These are phyloP conservation scores for Takifugu flavidus DNA, from an alignment of 2,113 vertebrate species.

Conservation along the genomic window DNA sequence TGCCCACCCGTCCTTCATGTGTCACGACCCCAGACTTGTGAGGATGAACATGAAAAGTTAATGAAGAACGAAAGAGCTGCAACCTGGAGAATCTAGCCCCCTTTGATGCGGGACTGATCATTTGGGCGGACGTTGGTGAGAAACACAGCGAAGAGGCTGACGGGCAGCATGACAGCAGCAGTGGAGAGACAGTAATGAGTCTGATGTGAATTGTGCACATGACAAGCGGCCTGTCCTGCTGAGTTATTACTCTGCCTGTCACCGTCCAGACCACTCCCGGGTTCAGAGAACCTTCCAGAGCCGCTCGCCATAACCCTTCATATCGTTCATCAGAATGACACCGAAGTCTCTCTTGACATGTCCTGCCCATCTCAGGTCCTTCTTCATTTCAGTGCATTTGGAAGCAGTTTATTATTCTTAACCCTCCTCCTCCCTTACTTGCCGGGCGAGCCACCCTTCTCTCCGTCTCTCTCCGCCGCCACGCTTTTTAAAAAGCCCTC, in stretches of 20 bases:
- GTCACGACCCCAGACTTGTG: too few species aligned
- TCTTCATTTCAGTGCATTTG: constrained; percentile 35
- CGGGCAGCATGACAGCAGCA: neutral
- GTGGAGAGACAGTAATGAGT: constrained; percentile 6
- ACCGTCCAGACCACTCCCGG: constrained; percentile 10
- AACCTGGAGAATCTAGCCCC: neutral
- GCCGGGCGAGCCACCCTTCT: constrained; percentile 20
- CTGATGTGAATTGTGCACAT: constrained; percentile 13
- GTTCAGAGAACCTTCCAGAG: constrained; percentile 12
- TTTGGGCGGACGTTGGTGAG: neutral
- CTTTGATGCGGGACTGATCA: neutral
- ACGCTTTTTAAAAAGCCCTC: constrained; percentile 21
- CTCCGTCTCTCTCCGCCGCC: constrained; percentile 5
- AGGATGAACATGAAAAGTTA: neutral
- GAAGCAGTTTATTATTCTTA: constrained; percentile 28
- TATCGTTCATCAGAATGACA: constrained; percentile 31
- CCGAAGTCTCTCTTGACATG: constrained; percentile 29
- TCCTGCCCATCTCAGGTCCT: constrained; percentile 3
- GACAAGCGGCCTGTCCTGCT: constrained; percentile 29
- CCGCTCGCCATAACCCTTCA: constrained; percentile 24
- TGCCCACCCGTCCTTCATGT: too few species aligned
- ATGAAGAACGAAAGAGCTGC: neutral
- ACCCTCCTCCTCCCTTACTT: constrained; percentile 33
- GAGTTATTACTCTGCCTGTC: constrained; percentile 36
- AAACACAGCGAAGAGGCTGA: neutral